Base-by-base conservation (phyloP, 2,113 vertebrate species). In the Tretioscincus oriximinensis region DNA sequence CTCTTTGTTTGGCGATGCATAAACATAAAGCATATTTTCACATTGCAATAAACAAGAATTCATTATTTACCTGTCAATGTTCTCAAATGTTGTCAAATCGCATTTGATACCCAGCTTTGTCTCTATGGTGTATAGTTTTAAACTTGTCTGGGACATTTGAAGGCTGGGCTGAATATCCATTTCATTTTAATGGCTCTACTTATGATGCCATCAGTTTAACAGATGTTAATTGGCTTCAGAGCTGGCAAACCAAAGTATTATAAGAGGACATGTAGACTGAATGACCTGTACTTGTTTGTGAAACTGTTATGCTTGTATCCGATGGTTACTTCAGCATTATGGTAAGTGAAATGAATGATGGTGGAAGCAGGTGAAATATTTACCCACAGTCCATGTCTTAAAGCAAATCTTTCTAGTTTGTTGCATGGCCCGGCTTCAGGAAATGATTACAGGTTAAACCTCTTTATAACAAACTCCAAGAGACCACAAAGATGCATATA, bases 181-280 rank as follows among this genome's bases (percentile, higher is more conserved):
- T 73, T 65, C 58, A 66, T 83, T 73, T 83, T 83, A 49, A 72
- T 70, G 66, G 51, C 24, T 31, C 67, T 11, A 65, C 73, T 70
- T 82, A 29, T 77, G 31, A 77, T 74, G 81, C 58, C 28, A 65
- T 60, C 35, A 29, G 21, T 58, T 26, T 54, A 65, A 61, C 26
- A 51, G 74, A 61, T 22, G 60, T 7, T 82, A 82, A 77, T 77
- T 77, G 60, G 69, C 60, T 45, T 72, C 45, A 83, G 65, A 77
- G 41, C 29, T 77, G 81, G 61, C 75, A 77, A 72, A 65, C 81
- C 72, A 67, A 82, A 28, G 20, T 21, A 22, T n/a, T 54, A 82
- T 21, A 81, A 77, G 60, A 29, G 63, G 68, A 61, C 29, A 58
- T n/a, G 26, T 8, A 83, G n/a, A 77, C 72, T 83, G 75, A 66